Conservation (phyloP, 2,888 invertebrate genomes). For the Ochropacha duplaris region DNA sequence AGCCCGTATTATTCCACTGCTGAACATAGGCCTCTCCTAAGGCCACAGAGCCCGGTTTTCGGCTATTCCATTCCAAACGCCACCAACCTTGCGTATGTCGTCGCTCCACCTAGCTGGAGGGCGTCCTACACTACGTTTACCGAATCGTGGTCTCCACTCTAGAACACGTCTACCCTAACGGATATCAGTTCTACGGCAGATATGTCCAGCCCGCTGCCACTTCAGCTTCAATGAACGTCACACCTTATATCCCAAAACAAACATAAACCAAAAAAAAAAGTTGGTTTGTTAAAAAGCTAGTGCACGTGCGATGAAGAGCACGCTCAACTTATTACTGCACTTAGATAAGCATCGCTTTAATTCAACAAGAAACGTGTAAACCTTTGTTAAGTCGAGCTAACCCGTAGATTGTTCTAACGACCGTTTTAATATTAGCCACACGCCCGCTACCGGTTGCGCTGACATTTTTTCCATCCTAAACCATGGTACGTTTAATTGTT, state of each 20-base stretch:
- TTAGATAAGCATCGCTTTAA: constrained; percentile 75
- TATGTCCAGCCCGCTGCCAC: constrained; percentile 15
- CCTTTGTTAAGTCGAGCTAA: constrained; percentile 57
- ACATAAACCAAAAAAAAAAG: constrained; percentile 28
- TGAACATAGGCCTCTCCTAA: no score
- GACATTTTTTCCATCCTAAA: constrained; percentile 54
- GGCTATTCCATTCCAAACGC: no score
- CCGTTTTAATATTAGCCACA: constrained; percentile 74
- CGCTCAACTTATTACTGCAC: constrained; percentile 62
- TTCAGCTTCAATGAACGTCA: constrained; percentile 11
- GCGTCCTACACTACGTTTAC: no score
- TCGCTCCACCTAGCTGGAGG: no score
- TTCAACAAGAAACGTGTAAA: constrained; percentile 75
- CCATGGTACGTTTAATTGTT: constrained; percentile 74
- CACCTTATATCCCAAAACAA: background rate
- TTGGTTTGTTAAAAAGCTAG: constrained; percentile 68
- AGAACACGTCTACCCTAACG: no score
- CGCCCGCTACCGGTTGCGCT: constrained; percentile 75
- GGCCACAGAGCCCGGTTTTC: no score
- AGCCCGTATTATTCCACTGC: no score
- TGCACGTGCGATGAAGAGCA: constrained; percentile 70
- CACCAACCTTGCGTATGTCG: no score
- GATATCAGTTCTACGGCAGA: no score
- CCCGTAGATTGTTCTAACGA: constrained; percentile 47
- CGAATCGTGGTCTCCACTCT: no score